Conservation (phyloP, 2,113 vertebrate genomes). For the Solea senegalensis region DNA sequence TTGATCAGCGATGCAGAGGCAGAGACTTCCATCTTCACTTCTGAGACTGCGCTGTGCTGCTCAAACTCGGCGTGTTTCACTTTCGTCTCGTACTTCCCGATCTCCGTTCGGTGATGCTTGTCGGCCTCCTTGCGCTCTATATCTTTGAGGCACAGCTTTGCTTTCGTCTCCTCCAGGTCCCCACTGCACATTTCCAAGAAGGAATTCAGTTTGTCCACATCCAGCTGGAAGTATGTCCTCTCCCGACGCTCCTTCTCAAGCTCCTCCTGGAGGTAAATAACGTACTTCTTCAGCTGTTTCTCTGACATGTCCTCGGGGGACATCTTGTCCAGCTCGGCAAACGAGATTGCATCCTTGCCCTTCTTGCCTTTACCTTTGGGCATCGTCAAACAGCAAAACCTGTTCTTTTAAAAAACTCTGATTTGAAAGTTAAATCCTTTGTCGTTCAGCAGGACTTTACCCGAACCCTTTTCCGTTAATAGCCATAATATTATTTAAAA, state of each 20-base stretch:
- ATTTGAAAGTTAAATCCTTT: no score
- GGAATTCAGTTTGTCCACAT: not conserved
- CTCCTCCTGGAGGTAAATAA: not conserved
- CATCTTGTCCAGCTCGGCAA: not conserved
- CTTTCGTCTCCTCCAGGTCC: not conserved
- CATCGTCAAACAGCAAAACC: not conserved
- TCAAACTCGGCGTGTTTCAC: not conserved
- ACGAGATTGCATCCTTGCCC: not conserved
- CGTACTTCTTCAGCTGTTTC: not conserved
- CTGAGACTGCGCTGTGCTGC: not conserved
- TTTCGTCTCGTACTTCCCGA: not conserved
- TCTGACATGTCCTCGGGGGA: not conserved
- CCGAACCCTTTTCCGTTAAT: not conserved
- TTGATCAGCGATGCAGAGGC: not conserved
- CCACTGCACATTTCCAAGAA: not conserved
- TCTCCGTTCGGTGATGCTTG: not conserved
- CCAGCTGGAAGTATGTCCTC: not conserved
- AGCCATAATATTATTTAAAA: not conserved
- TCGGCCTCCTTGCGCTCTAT: not conserved
- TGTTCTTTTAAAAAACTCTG: not conserved
- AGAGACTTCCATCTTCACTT: not conserved
- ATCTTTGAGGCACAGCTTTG: not conserved
- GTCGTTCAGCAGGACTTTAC: no score
- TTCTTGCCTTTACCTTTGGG: not conserved
- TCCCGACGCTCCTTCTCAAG: not conserved